Evolutionary conservation across 2,888 invertebrate genomes (phyloP).

Genomic region (Drosophila yooni): DNA sequence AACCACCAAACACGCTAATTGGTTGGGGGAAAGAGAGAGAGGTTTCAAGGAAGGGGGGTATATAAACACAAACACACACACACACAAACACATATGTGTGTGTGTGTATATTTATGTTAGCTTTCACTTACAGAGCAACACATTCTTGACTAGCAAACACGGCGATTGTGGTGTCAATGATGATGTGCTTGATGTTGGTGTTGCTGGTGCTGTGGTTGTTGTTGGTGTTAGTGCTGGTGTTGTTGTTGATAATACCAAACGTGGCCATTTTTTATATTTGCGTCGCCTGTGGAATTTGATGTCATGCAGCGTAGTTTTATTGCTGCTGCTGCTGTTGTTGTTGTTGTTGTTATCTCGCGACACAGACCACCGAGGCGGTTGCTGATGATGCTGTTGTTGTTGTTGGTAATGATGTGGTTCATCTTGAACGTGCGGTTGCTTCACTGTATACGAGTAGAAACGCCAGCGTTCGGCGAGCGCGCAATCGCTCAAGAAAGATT

Average conservation of each 20-base stretch:
- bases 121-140: conserved; percentile 80
- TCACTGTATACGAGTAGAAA: conserved; percentile 78
- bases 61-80: not conserved
- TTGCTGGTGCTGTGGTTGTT: conserved; percentile 1
- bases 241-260: conserved; percentile 65
- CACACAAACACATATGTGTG: not conserved
- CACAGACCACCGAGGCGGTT: conserved; percentile 46
- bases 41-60: not conserved
- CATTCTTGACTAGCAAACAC: conserved; percentile 79
- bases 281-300: conserved; percentile 75
- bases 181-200: conserved; percentile 22
- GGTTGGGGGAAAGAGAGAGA: not conserved
- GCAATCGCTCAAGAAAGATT: conserved; percentile 83
- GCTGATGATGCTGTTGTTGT: conserved; percentile 5
- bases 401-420: conserved; percentile 29
- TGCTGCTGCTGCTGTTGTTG: conserved; percentile 24
- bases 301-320: conserved; percentile 64
- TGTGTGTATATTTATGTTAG: conserved; percentile 27
- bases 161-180: conserved; percentile 50
- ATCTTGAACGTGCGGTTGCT: conserved; percentile 48
- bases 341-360: conserved; percentile 58
- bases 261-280: conserved; percentile 75
- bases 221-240: conserved; percentile 18
- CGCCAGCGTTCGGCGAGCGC: conserved; percentile 80
- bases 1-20: conserved; percentile 10